Evolutionary conservation across 1,140 invertebrate genomes (phyloP).

Genomic region (Drosophila paulistorum): DNA sequence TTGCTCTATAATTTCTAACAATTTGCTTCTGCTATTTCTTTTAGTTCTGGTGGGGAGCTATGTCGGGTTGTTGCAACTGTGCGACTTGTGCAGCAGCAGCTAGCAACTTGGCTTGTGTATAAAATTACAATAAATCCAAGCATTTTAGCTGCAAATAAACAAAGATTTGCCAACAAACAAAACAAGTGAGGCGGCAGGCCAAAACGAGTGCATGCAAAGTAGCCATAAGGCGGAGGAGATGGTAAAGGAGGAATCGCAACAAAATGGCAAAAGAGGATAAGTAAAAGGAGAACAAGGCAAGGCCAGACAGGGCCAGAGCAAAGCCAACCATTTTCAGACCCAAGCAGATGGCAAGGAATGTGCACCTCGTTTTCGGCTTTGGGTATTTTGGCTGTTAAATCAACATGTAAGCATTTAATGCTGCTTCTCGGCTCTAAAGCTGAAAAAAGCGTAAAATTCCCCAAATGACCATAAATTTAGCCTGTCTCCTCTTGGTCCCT

Average conservation of each 20-base stretch:
- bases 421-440: slow-evolving; percentile 61
- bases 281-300: not conserved
- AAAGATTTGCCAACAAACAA: slow-evolving; percentile 78
- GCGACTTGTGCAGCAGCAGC: not conserved
- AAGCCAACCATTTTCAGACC: not conserved
- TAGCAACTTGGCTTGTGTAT: slow-evolving; percentile 54
- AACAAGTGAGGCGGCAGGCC: slow-evolving; percentile 42
- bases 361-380: slow-evolving; percentile 31
- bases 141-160: slow-evolving; percentile 82
- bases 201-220: slow-evolving; percentile 74
- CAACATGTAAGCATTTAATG: slow-evolving; percentile 82
- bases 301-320: not conserved
- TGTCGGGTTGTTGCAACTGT: too few species aligned
- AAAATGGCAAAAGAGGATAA: slow-evolving; percentile 5
- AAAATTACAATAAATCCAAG: slow-evolving; percentile 81
- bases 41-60: not conserved
- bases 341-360: slow-evolving; percentile 17
- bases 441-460: slow-evolving; percentile 80
- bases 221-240: slow-evolving; percentile 24
- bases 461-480: slow-evolving; percentile 80
- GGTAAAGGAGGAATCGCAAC: slow-evolving; percentile 17
- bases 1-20: slow-evolving; percentile 58
- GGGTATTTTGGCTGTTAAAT: slow-evolving; percentile 65
- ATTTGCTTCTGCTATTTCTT: slow-evolving; percentile 44
- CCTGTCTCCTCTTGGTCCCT: not conserved